Conservation (phyloP, 1,140 invertebrate species). For the Drosophila arawakana region DNA sequence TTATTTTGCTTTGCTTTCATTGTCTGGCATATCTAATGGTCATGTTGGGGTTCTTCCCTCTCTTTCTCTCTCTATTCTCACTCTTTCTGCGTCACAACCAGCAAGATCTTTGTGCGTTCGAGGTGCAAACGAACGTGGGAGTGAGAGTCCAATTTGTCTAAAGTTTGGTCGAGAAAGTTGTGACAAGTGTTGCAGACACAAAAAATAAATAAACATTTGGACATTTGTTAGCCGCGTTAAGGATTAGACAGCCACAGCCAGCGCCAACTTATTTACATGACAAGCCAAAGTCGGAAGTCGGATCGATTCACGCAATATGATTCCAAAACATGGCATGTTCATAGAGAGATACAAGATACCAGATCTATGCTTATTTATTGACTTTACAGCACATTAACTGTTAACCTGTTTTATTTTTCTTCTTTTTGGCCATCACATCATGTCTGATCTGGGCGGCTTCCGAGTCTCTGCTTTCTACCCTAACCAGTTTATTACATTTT, state of each 20-base stretch:
- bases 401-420: slow-evolving; percentile 64
- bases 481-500: slow-evolving; percentile 61
- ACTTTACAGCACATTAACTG: slow-evolving; percentile 34
- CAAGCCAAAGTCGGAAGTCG: slow-evolving; percentile 69
- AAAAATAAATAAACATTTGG: slow-evolving; percentile 12
- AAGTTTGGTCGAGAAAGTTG: slow-evolving; percentile 54
- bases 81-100: background rate
- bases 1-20: slow-evolving; percentile 59
- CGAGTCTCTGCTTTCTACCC: slow-evolving; percentile 70
- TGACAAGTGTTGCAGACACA: background rate
- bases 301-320: slow-evolving; percentile 68
- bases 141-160: slow-evolving; percentile 43
- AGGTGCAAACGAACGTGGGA: slow-evolving; percentile 64
- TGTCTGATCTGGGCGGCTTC: slow-evolving; percentile 57
- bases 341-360: slow-evolving; percentile 4
- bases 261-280: slow-evolving; percentile 65
- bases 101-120: slow-evolving; percentile 15
- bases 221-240: slow-evolving; percentile 31
- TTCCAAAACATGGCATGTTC: slow-evolving; percentile 55
- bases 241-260: slow-evolving; percentile 39
- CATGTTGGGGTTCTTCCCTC: slow-evolving; percentile 21
- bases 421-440: slow-evolving; percentile 23
- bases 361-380: slow-evolving; percentile 47
- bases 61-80: background rate
- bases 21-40: slow-evolving; percentile 33